phyloP scores from a whole-genome alignment of 2,113 vertebrate species.

The Otis tarda region DNA sequence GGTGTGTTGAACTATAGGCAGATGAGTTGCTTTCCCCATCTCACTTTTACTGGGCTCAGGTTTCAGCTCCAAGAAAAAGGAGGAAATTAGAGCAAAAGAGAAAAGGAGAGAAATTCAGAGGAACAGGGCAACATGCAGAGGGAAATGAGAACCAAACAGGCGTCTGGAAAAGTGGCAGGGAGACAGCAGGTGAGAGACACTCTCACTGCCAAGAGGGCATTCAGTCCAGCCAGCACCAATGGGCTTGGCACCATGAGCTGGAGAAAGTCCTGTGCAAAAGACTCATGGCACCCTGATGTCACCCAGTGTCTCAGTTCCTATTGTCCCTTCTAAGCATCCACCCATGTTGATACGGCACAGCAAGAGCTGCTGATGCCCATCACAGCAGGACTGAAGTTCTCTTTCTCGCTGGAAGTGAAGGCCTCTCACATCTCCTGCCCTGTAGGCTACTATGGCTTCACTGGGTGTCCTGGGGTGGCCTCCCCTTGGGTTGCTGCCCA shows the following conservation, averaged over 20 bases:
- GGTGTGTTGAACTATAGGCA: background rate
- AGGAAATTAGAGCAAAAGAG: background rate
- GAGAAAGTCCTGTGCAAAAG: background rate
- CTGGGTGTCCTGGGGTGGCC: background rate
- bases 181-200: background rate
- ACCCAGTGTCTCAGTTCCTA: background rate
- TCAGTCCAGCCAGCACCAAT: background rate
- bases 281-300: background rate
- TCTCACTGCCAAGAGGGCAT: background rate
- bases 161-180: background rate
- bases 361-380: background rate
- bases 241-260: background rate
- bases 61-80: background rate
- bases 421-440: background rate
- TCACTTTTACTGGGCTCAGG: background rate
- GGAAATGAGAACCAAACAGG: background rate
- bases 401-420: background rate
- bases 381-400: background rate
- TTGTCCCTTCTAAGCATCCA: background rate
- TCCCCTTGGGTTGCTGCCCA: background rate
- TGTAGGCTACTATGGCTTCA: background rate
- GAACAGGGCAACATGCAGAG: background rate
- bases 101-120: background rate
- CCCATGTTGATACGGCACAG: background rate
- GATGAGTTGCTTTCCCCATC: background rate